Conservation (phyloP, 92 coral and sea anemone species). For the Parazoanthus darwini region DNA sequence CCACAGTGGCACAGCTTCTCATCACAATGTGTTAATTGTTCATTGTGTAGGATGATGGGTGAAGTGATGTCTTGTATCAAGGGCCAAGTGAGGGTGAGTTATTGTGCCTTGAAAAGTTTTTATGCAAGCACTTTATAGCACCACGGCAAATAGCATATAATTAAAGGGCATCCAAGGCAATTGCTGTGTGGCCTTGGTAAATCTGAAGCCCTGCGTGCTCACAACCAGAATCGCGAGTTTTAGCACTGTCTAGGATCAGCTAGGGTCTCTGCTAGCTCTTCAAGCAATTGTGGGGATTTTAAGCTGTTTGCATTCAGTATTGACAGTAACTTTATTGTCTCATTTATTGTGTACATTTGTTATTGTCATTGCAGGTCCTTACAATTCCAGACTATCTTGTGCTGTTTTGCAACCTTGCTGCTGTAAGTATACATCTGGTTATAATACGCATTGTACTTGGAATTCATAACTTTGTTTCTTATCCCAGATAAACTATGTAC, state of each 20-base stretch:
- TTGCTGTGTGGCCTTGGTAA: no score
- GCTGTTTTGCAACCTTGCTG: conserved; percentile 78
- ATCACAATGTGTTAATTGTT: not conserved
- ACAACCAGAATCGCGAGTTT: not conserved
- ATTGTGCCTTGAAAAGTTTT: not conserved
- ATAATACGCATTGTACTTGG: not conserved
- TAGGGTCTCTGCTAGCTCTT: no score
- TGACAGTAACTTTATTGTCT: not conserved
- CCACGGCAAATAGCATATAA: no score
- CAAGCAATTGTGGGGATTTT: no score
- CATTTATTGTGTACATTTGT: no score
- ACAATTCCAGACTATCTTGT: conserved; percentile 90
- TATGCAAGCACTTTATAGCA: no score
- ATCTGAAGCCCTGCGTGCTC: no score
- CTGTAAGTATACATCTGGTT: conserved; percentile 59
- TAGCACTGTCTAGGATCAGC: no score
- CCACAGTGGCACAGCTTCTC: not conserved
- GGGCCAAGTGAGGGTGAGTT: conserved; percentile 91
- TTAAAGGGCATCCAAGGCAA: no score
- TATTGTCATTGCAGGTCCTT: conserved; percentile 64
- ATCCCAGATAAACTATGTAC: not conserved
- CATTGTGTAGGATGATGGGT: conserved; percentile 87
- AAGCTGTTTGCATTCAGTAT: no score
- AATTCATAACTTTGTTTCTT: not conserved
- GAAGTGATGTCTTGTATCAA: conserved; percentile 93